Evolutionary conservation across 2,797 vertebrate species (phyloP).

Genomic region (Xenentodon cancila): DNA sequence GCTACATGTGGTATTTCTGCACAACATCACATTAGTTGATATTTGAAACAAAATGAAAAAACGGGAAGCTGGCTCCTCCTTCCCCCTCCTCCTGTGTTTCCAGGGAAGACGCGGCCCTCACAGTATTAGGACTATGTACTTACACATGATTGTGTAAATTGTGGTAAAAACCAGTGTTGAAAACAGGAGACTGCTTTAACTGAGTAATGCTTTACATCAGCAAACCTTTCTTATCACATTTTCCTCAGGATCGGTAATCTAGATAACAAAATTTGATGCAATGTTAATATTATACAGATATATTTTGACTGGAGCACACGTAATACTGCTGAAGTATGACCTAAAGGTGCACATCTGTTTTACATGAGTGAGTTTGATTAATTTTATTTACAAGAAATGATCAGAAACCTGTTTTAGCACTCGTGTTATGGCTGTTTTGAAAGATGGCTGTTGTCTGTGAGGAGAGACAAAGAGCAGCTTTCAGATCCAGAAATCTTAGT

Average conservation of each 20-base stretch:
- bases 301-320: conserved; percentile 23
- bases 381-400: not conserved
- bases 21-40: no score
- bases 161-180: no score
- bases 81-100: no score
- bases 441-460: conserved; percentile 23
- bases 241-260: conserved; percentile 16
- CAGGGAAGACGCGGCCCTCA: no score
- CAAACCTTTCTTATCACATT: conserved; percentile 18
- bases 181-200: no score
- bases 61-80: no score
- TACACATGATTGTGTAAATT: no score
- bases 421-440: conserved; percentile 22
- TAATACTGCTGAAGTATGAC: conserved; percentile 16
- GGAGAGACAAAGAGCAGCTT: conserved; percentile 16
- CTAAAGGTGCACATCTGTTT: not conserved
- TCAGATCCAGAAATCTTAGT: conserved; percentile 71
- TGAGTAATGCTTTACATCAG: no score
- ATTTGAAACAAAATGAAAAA: no score
- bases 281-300: conserved; percentile 3
- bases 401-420: conserved; percentile 18
- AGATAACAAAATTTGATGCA: conserved; percentile 4
- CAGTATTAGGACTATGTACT: no score
- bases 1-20: no score
- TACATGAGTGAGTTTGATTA: conserved; percentile 7